Base-by-base conservation (phyloP, 2,113 vertebrate genomes). In the Phylloscopus trochiloides region DNA sequence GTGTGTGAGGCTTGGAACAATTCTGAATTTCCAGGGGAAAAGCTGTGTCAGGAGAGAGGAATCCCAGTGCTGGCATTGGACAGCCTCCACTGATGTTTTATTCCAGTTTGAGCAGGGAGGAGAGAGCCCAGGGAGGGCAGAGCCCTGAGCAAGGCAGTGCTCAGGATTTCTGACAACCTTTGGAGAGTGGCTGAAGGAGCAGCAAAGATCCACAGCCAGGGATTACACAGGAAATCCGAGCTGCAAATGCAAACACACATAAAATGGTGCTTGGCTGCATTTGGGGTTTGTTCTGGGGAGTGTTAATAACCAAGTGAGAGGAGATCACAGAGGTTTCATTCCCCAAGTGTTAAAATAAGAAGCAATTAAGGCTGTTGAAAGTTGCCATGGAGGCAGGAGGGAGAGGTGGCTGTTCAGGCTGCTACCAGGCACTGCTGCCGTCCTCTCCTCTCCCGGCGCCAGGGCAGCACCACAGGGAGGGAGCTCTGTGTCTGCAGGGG, bases 301-400 rank as follows among this genome's bases (percentile, higher is more conserved):
- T 7, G 36, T 74, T 88, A 74, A 92, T 75, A 58, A 70, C 38
- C 21, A 47, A 62, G 76, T 20, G 21, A 12, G 9, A 10, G 68
- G 36, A 83, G 86, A 86, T 84, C 83, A 80, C 59, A 67, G 70
- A 67, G 79, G 63, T 78, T 94, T 92, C 43, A 4, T 80, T 66
- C 66, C 59, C 58, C n/a, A 19, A 31, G 72, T 84, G 86, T 92
- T 94, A 71, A 91, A 92, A 86, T 25, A 63, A 79, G 86, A 86
- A 88, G 88, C 76, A 77, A 68, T 94, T 94, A 89, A 59, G 61
- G 68, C 76, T 77, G 61, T 42, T 92, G 55, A 67, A 94, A 96
- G 94, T 94, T 97, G 91, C 92, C 76, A 57, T 74, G 80, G 88
- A 63, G 83, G 94, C 92, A 77, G 63, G 88, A 51, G 83, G 51